Evolutionary conservation across 2,797 vertebrate genomes (phyloP), one percentile per base, ranked within the genome.

Genomic region (Gila robusta): DNA sequence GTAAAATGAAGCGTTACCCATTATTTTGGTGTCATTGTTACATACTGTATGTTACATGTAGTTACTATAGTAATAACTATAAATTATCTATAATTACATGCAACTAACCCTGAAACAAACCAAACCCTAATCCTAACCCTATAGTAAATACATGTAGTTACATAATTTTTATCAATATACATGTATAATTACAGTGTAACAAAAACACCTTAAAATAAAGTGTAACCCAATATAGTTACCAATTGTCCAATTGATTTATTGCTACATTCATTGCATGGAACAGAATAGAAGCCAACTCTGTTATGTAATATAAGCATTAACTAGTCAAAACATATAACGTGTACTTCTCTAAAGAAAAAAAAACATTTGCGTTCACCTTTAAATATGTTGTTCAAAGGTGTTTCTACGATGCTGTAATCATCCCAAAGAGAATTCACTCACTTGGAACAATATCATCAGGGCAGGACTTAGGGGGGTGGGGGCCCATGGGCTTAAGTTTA

Each of bases 391-490:
- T 32, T 35, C 26, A 83, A 49, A 44, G 1, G 39, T 64, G 54
- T 44, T 82, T 26, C n/a, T 73, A n/a, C 44, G 70, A 73, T 35
- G 11, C 52, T 49, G 12, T 81, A 14, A 64, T 74, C 19, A 73
- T 35, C 54, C 39, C 56, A 83, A 47, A 49, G 70, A 41, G 26
- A 3, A 47, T 32, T 47, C n/a, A 9, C n/a, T 41, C 41, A 41
- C 54, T 56, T 19, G n/a, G 17, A 79, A 79, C 56, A 32, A n/a
- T 41, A 56, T 26, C 19, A 23, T 66, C 3, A 66, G 26, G 14
- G 64, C 2, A 66, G 59, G n/a, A 62, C 59, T 64, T 64, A 28
- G 10, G n/a, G 9, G n/a, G 56, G 10, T 26, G 10, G 11, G n/a
- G 59, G 2, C 5, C 59, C n/a, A 12, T 64, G 5, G 2, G 26